Evolutionary conservation across 2,113 vertebrate species (phyloP), one percentile per base, ranked within the genome.

Genomic region (Paramisgurnus dabryanus): DNA sequence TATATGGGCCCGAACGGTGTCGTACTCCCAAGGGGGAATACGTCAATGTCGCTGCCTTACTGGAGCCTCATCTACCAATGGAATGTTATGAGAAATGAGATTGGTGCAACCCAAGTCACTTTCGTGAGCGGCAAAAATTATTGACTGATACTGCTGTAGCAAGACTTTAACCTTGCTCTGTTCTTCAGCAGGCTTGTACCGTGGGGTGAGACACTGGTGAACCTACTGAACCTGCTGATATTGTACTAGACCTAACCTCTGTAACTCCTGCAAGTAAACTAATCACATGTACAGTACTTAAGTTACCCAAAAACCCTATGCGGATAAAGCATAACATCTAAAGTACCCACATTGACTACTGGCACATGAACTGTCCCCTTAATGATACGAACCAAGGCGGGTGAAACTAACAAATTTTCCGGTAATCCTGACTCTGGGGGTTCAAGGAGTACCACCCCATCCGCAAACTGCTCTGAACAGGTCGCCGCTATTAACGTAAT

Each of bases 401-500:
- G 22, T 22, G 22, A 22, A 22, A 22, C 22, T 22, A 22, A 22
- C 22, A 22, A 22, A 22, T 22, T 22, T 22, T 22, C 22, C 22
- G 22, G 65, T n/a, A 3, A 15, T 15, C 63, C 39, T 3, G 6
- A 65, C 2, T 65, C 27, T 2, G 63, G 17, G 3, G 74, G 74
- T 5, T 83, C 78, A 50, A 74, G 68, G 2, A 82, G 6, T 0
- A 39, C 34, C 8, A 41, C 8, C 5, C 40, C 53, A 11, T 22
- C 18, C 1, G 57, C 40, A 5, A 60, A 49, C 15, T 67, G 39
- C 0, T 55, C 10, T 0, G 61, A 43, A 11, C 68, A 83, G 2
- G 68, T 85, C 2, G 60, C 27, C 17, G 67, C 61, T 3, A 85
- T 67, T 17, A 80, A 1, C 7, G 67, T 83, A 40, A 80, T 63